Evolutionary conservation across 2,888 invertebrate genomes (phyloP).

Genomic region (Prosopocoilus inquinatus): DNA sequence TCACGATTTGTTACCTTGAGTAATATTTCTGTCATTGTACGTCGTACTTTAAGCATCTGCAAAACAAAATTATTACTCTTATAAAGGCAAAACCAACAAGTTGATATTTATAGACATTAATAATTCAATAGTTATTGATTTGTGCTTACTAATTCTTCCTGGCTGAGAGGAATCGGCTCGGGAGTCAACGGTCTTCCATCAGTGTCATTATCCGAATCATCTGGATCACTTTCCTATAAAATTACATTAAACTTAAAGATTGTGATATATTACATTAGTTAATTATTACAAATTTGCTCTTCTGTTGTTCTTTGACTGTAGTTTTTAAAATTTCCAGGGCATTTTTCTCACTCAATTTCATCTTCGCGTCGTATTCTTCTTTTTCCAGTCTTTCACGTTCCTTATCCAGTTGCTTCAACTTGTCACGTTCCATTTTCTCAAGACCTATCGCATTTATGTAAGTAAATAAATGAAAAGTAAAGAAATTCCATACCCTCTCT

Average conservation of each 20-base stretch:
- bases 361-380: slow-evolving; percentile 58
- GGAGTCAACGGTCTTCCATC: slow-evolving; percentile 40
- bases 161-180: slow-evolving; percentile 35
- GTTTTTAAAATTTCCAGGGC: slow-evolving; percentile 49
- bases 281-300: slow-evolving; percentile 64
- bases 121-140: background rate
- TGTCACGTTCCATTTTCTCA: slow-evolving; percentile 96
- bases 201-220: slow-evolving; percentile 56
- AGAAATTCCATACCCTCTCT: slow-evolving; percentile 66
- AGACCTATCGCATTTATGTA: slow-evolving; percentile 61
- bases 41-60: slow-evolving; percentile 84
- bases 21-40: slow-evolving; percentile 88
- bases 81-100: slow-evolving; percentile 26
- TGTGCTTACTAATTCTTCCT: slow-evolving; percentile 60
- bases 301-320: slow-evolving; percentile 53
- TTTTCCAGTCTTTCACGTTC: slow-evolving; percentile 66
- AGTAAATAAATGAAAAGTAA: background rate
- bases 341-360: slow-evolving; percentile 56
- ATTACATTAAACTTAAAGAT: slow-evolving; percentile 6
- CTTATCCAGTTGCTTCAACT: slow-evolving; percentile 80
- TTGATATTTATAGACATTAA: background rate
- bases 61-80: too few species aligned
- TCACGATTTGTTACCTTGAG: slow-evolving; percentile 92
- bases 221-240: slow-evolving; percentile 43
- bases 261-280: background rate